phyloP scores from a whole-genome alignment of 2,888 invertebrate genomes.

The Amblyjoppa fuscipennis region DNA sequence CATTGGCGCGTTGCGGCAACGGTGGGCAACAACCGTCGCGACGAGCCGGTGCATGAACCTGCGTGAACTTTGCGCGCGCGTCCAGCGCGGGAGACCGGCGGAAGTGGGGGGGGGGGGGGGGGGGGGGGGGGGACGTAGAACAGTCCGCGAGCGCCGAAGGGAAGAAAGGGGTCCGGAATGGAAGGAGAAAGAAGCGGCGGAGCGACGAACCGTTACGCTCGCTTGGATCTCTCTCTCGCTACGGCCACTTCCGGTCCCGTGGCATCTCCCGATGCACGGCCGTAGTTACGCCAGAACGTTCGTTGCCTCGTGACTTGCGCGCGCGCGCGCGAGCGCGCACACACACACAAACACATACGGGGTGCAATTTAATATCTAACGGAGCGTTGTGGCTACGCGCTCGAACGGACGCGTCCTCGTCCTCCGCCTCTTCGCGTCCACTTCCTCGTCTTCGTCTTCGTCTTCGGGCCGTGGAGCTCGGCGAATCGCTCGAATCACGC shows the following conservation, averaged over 20 bases:
- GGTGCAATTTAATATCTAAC: conserved; percentile 58
- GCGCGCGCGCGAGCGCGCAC: not conserved
- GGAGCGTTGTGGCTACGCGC: conserved; percentile 60
- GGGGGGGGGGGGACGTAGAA: not conserved
- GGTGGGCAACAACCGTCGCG: conserved; percentile 39
- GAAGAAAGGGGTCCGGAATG: conserved; percentile 6
- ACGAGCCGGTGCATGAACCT: conserved; percentile 72
- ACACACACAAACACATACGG: not conserved
- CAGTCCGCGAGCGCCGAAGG: not conserved
- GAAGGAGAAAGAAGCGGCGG: conserved; percentile 40
- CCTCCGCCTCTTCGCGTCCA: conserved; percentile 10
- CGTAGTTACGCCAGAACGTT: conserved; percentile 50
- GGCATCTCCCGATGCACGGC: conserved; percentile 65
- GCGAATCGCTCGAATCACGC: conserved; percentile 24
- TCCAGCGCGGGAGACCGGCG: conserved; percentile 56
- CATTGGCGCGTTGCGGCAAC: conserved; percentile 51
- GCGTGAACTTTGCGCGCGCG: conserved; percentile 72
- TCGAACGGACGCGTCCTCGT: conserved; percentile 48
- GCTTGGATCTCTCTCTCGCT: conserved; percentile 66
- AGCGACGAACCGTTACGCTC: conserved; percentile 72
- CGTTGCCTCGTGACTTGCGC: not conserved
- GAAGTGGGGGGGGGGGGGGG: not conserved
- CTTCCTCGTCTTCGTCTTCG: conserved; percentile 24
- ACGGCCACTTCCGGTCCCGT: conserved; percentile 72
- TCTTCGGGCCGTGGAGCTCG: conserved; percentile 9